Conservation (phyloP, 2,888 invertebrate species). For the Helicoverpa assulta region DNA sequence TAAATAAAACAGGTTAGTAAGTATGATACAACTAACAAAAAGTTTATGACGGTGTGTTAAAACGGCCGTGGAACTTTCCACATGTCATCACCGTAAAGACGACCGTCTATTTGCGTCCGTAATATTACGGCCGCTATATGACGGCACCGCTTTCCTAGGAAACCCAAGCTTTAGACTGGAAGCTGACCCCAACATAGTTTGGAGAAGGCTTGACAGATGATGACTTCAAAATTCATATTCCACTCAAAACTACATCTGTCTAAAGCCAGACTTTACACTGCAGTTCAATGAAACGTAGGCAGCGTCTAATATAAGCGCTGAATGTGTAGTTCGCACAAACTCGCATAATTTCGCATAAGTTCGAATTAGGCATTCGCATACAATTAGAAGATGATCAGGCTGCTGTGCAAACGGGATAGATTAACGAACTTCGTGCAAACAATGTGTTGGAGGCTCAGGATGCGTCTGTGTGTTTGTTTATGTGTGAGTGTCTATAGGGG, state of each 20-base stretch:
- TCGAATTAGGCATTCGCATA: conserved; percentile 77
- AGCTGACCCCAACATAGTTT: no score
- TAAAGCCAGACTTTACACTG: conserved; percentile 36
- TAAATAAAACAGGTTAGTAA: no score
- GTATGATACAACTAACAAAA: no score
- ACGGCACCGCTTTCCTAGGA: no score
- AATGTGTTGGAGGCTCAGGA: conserved; percentile 57
- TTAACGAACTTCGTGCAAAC: conserved; percentile 74
- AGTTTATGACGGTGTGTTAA: no score
- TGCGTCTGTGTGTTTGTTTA: conserved; percentile 54
- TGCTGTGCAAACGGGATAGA: conserved; percentile 68
- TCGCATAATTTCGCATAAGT: conserved; percentile 50
- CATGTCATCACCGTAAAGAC: no score
- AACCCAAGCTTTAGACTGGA: no score
- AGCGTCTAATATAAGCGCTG: conserved; percentile 49
- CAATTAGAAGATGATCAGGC: conserved; percentile 76
- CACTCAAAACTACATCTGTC: neutral
- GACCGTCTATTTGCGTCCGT: no score
- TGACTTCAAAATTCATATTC: neutral
- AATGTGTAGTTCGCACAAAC: conserved; percentile 30
- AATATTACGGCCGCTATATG: no score
- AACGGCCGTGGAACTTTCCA: no score
- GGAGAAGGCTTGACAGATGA: neutral
- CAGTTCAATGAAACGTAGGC: conserved; percentile 43
- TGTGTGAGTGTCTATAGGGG: conserved; percentile 7